Conservation (phyloP, 1,140 invertebrate genomes). For the Brachionus koreanus region DNA sequence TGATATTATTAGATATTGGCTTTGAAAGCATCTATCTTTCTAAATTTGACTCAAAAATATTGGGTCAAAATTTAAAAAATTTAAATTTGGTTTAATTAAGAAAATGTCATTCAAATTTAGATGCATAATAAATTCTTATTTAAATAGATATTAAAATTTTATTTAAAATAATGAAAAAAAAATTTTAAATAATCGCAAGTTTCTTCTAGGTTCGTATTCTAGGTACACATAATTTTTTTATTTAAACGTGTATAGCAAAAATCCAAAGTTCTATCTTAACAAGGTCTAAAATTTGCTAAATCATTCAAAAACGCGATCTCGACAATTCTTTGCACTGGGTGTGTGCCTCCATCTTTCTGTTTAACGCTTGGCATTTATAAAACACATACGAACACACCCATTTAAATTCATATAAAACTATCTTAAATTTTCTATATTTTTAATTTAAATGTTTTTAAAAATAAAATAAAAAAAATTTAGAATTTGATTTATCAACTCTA, state of each 20-base stretch:
- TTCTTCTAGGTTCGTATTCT: neutral
- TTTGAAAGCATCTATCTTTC: too few relatives aligned
- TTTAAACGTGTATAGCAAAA: neutral
- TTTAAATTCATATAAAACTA: neutral
- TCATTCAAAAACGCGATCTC: neutral
- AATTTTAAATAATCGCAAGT: neutral
- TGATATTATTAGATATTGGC: too few relatives aligned
- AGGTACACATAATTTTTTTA: neutral
- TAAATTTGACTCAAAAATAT: too few relatives aligned
- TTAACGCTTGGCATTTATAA: neutral
- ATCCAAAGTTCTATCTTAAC: neutral
- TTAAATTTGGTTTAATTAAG: neutral
- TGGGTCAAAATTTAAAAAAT: neutral
- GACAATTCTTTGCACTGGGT: conserved; percentile 1
- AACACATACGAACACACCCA: neutral
- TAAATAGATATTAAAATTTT: too few relatives aligned
- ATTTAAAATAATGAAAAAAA: neutral
- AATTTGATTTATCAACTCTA: neutral
- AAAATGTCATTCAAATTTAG: neutral
- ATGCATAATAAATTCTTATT: neutral
- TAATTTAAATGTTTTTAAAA: neutral
- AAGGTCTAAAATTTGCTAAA: neutral
- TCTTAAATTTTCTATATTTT: neutral
- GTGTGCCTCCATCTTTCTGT: neutral
- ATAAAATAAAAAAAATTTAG: neutral